phyloP scores from a whole-genome alignment of 2,113 vertebrate species.

The Redunca redunca region DNA sequence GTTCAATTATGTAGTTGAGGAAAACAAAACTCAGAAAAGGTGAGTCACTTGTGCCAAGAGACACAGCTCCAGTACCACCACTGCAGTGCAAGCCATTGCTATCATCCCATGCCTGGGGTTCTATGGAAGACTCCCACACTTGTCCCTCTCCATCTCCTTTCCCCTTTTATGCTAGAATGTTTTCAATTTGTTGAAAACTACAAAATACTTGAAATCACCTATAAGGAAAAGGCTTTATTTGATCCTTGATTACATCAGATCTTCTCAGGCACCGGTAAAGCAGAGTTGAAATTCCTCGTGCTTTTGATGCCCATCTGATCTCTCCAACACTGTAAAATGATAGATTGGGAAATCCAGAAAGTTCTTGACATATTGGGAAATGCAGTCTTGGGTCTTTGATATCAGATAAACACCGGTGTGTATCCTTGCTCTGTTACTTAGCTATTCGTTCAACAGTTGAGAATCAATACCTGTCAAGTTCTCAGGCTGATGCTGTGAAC shows the following conservation, averaged over 20 bases:
- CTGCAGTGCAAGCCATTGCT: background rate
- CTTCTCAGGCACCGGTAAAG: background rate
- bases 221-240: background rate
- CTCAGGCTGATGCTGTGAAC: background rate
- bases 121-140: background rate
- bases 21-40: background rate
- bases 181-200: background rate
- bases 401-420: background rate
- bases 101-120: background rate
- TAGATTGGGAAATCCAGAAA: background rate
- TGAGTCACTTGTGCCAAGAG: background rate
- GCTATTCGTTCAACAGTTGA: background rate
- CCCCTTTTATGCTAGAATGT: background rate
- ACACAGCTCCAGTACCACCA: background rate
- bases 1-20: background rate
- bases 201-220: background rate
- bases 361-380: background rate
- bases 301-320: background rate
- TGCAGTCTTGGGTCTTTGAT: background rate
- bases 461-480: background rate
- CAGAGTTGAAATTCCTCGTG: background rate
- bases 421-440: background rate
- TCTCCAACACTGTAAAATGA: background rate
- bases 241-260: background rate
- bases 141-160: no score